A percentile compares a stretch with the other conserved stretches of the same genome.
Evolutionary conservation across 2,888 invertebrate genomes (phyloP).

Genomic region (Scotopteryx bipunctaria): DNA sequence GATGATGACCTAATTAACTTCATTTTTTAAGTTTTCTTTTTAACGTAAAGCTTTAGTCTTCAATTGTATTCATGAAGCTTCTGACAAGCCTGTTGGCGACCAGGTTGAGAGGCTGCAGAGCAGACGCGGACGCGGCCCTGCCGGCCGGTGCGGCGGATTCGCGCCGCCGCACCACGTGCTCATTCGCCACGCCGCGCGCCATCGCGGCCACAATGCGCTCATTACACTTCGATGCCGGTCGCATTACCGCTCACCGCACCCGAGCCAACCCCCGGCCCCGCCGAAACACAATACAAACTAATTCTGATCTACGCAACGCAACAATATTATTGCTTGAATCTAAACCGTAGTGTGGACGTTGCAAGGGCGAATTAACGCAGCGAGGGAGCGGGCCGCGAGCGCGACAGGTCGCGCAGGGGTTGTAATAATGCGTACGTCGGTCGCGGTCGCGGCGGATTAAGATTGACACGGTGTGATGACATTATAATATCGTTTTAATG

Average conservation of each 20-base stretch:
- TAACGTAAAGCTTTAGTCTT: too few relatives aligned
- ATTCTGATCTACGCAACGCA: slow-evolving; percentile 6
- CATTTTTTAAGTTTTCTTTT: neutral
- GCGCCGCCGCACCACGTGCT: slow-evolving; percentile 57
- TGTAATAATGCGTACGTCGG: slow-evolving; percentile 42
- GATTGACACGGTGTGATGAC: slow-evolving; percentile 71
- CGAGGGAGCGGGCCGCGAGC: neutral
- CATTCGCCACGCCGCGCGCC: slow-evolving; percentile 38
- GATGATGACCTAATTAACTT: too few relatives aligned
- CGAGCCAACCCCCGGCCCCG: neutral
- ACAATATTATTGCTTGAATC: neutral
- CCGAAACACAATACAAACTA: neutral
- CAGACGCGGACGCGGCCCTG: slow-evolving; percentile 23
- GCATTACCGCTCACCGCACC: slow-evolving; percentile 17
- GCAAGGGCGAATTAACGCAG: neutral
- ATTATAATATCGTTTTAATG: slow-evolving; percentile 65
- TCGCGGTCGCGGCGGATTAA: slow-evolving; percentile 65
- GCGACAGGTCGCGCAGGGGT: slow-evolving; percentile 34
- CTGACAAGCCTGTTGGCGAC: too few relatives aligned
- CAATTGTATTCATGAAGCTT: too few relatives aligned
- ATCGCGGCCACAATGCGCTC: slow-evolving; percentile 44
- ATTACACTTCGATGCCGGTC: slow-evolving; percentile 50
- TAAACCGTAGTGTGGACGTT: neutral
- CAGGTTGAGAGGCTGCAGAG: too few relatives aligned
- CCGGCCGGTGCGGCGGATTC: slow-evolving; percentile 33